phyloP scores from a whole-genome alignment of 2,888 invertebrate genomes.

The Thysanoteuthis rhombus region DNA sequence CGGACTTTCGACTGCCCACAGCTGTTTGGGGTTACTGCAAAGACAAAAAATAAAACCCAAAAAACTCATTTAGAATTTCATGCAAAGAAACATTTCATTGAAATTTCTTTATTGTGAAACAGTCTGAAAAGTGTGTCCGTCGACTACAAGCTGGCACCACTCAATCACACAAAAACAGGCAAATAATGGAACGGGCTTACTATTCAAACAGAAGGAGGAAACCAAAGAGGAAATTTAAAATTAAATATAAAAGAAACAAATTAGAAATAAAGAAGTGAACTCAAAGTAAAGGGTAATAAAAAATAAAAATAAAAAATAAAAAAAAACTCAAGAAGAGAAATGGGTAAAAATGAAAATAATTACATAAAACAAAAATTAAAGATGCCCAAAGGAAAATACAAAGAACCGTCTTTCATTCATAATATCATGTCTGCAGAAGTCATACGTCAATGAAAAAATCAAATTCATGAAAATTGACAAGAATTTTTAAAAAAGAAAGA shows the following conservation, averaged over 20 bases:
- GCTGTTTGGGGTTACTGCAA: constrained; percentile 31
- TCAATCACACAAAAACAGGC: constrained; percentile 23
- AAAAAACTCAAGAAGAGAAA: background rate
- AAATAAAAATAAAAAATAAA: background rate
- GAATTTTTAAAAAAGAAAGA: too few relatives aligned
- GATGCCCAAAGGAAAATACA: background rate
- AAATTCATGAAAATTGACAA: background rate
- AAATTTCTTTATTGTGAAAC: background rate
- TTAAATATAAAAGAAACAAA: background rate
- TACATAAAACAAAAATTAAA: background rate
- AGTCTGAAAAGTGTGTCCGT: constrained; percentile 28
- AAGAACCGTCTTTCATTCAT: background rate
- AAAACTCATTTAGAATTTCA: constrained; percentile 14
- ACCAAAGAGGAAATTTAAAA: background rate
- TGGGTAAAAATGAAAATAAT: background rate
- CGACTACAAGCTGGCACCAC: constrained; percentile 18
- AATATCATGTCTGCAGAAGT: background rate
- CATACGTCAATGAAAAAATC: constrained; percentile 32
- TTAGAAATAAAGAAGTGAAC: background rate
- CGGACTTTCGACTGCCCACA: constrained; percentile 31
- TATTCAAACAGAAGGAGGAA: background rate
- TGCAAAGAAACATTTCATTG: background rate
- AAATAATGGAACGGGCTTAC: background rate
- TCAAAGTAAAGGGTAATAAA: background rate
- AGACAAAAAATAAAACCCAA: constrained; percentile 16